Evolutionary conservation across 2,113 vertebrate genomes (phyloP).

Genomic region (Hystrix brachyura): DNA sequence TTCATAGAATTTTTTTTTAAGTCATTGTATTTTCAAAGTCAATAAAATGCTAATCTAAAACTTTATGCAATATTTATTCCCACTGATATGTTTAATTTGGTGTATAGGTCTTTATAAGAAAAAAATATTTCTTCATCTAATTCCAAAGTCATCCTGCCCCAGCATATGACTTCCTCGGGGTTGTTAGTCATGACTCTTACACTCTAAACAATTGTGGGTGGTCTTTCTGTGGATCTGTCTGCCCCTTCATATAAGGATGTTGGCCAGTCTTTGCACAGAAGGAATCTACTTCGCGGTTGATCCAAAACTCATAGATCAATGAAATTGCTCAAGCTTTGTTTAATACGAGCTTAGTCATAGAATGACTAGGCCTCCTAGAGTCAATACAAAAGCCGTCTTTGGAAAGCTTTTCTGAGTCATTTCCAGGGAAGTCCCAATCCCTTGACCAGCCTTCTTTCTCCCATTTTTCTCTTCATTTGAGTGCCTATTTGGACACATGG

Average conservation of each 20-base stretch:
- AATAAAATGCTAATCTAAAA: background rate
- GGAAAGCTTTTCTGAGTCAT: background rate
- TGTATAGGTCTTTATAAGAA: background rate
- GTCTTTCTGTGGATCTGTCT: background rate
- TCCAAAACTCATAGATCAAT: background rate
- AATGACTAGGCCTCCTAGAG: background rate
- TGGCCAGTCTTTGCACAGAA: background rate
- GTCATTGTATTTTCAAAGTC: background rate
- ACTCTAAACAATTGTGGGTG: background rate
- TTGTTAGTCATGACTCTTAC: background rate
- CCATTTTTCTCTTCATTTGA: background rate
- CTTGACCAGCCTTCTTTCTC: background rate
- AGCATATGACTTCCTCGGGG: background rate
- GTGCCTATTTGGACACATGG: background rate
- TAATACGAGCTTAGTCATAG: background rate
- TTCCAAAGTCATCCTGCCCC: background rate
- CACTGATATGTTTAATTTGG: background rate
- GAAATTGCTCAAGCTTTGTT: background rate
- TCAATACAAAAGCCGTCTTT: background rate
- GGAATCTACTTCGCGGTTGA: background rate
- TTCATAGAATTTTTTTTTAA: background rate
- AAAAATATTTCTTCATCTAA: background rate
- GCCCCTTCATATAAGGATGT: too few species aligned
- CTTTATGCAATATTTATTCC: background rate
- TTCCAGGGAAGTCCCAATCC: background rate